Percentiles rank a stretch among this genome's conserved stretches.
These are phyloP conservation scores for Collichthys lucidus DNA, from an alignment of 2,113 vertebrate species.

Conservation along the genomic window DNA sequence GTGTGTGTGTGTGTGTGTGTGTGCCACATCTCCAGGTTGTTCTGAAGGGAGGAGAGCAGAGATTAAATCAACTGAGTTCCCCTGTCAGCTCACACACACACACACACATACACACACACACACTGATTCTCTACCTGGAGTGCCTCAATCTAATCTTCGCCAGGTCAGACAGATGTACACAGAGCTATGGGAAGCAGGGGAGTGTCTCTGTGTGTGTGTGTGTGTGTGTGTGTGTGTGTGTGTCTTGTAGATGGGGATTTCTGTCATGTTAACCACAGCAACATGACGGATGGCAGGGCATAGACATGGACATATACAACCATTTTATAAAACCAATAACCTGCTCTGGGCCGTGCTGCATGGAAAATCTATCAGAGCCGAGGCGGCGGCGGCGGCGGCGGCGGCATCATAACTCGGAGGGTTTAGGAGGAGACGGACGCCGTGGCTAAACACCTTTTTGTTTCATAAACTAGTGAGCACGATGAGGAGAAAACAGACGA, in stretches of 20 bases:
- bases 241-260: constrained; percentile 47
- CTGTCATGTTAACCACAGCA: constrained; percentile 59
- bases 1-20: too few species aligned
- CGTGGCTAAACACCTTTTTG: neutral
- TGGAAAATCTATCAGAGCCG: constrained; percentile 38
- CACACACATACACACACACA: constrained; percentile 12
- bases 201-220: constrained; percentile 33
- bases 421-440: constrained; percentile 6
- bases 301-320: constrained; percentile 48
- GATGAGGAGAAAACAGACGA: constrained; percentile 24
- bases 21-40: too few species aligned
- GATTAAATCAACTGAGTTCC: constrained; percentile 71
- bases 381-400: neutral
- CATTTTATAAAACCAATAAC: constrained; percentile 72
- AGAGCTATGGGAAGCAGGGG: constrained; percentile 50
- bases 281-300: constrained; percentile 62
- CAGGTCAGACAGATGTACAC: constrained; percentile 70
- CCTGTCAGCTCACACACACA: constrained; percentile 41
- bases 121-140: constrained; percentile 47
- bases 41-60: constrained; percentile 46
- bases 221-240: constrained; percentile 38
- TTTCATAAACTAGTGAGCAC: constrained; percentile 18
- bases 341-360: constrained; percentile 20
- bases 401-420: constrained; percentile 6
- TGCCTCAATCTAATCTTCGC: constrained; percentile 65